These are phyloP conservation scores for Sialis lutaria DNA, from an alignment of 2,888 invertebrate species.

Conservation along the genomic window DNA sequence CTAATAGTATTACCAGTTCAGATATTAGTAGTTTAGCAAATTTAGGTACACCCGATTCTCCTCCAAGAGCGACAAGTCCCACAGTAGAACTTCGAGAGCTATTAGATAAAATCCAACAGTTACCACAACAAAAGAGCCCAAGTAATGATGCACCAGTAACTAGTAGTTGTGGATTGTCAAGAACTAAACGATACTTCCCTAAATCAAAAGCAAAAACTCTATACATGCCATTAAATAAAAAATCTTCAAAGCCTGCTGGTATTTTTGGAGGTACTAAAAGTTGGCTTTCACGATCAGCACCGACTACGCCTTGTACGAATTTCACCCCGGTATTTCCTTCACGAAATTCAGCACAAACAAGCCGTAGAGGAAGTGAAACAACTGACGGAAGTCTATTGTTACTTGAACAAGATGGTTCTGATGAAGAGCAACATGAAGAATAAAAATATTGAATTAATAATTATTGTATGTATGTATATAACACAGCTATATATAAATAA, in stretches of 20 bases:
- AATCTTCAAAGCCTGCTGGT: slow-evolving; percentile 16
- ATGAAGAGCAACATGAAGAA: slow-evolving; percentile 18
- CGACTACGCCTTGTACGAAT: slow-evolving; percentile 57
- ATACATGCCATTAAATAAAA: slow-evolving; percentile 43
- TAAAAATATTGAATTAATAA: neutral
- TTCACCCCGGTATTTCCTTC: slow-evolving; percentile 47
- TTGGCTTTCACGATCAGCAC: slow-evolving; percentile 60
- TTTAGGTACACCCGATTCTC: slow-evolving; percentile 50
- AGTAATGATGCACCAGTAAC: neutral
- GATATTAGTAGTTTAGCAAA: slow-evolving; percentile 52
- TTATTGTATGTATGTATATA: neutral
- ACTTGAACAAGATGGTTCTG: slow-evolving; percentile 33
- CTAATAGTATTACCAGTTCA: slow-evolving; percentile 32
- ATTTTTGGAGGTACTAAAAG: slow-evolving; percentile 21
- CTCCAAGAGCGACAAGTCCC: slow-evolving; percentile 69
- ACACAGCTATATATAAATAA: no score
- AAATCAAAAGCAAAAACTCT: slow-evolving; percentile 44
- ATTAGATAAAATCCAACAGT: slow-evolving; percentile 52
- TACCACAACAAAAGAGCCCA: slow-evolving; percentile 30
- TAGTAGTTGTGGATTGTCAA: neutral
- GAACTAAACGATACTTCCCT: slow-evolving; percentile 26
- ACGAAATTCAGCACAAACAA: slow-evolving; percentile 26
- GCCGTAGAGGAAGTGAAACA: slow-evolving; percentile 30
- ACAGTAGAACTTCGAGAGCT: slow-evolving; percentile 58
- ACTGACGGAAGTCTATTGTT: slow-evolving; percentile 47